Conservation (phyloP, 2,113 vertebrate species). For the Trichechus manatus region DNA sequence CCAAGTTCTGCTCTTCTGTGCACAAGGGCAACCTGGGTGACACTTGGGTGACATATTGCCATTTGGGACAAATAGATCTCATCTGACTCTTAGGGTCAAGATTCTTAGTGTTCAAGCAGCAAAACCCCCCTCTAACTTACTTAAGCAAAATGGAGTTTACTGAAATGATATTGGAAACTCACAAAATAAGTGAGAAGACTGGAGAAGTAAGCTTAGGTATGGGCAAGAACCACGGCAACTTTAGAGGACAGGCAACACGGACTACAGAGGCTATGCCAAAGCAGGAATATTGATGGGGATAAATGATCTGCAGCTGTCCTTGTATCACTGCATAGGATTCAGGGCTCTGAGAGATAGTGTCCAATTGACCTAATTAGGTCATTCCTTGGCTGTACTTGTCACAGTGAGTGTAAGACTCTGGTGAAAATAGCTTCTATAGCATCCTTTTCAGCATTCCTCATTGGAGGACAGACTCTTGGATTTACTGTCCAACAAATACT, state of each 20-base stretch:
- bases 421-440: neutral
- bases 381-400: neutral
- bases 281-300: neutral
- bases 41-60: neutral
- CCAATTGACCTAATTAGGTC: neutral
- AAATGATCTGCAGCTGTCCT: neutral
- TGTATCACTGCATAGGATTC: neutral
- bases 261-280: neutral
- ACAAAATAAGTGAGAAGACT: neutral
- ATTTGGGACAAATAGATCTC: neutral
- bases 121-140: neutral
- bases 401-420: neutral
- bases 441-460: neutral
- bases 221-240: neutral
- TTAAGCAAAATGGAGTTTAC: neutral
- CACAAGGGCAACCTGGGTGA: neutral
- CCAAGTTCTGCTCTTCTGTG: neutral
- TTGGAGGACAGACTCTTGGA: neutral
- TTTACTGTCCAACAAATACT: neutral
- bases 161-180: neutral
- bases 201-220: neutral
- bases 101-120: neutral
- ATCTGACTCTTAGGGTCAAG: neutral
- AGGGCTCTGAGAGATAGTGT: neutral
- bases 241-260: neutral